phyloP scores from a whole-genome alignment of 2,888 invertebrate species.

The Copidosoma aretas region DNA sequence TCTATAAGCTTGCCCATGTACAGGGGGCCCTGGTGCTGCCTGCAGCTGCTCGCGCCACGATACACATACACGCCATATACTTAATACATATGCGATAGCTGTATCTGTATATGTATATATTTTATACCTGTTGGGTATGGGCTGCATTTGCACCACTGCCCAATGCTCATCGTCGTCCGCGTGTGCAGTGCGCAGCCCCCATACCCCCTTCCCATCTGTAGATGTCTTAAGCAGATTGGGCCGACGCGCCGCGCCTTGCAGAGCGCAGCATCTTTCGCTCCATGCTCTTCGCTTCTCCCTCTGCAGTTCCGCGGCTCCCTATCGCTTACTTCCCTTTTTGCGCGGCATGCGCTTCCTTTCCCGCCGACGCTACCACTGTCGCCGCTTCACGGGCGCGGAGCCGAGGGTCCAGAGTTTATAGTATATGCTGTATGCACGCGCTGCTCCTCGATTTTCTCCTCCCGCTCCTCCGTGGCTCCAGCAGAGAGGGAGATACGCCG shows the following conservation, averaged over 20 bases:
- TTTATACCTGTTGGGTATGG: neutral
- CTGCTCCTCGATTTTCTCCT: neutral
- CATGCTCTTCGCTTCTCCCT: neutral
- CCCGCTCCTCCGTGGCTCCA: neutral
- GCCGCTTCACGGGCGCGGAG: neutral
- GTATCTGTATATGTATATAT: too few relatives aligned
- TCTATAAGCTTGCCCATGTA: too few relatives aligned
- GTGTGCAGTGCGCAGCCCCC: neutral
- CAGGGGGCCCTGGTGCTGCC: neutral
- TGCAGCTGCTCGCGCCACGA: too few relatives aligned
- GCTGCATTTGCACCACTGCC: too few relatives aligned
- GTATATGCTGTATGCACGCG: neutral
- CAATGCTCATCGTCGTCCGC: too few relatives aligned
- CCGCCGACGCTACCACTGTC: neutral
- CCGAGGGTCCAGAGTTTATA: too few relatives aligned
- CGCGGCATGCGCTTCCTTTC: neutral
- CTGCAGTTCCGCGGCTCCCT: too few relatives aligned
- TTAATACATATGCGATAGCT: too few relatives aligned
- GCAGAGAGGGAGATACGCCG: neutral
- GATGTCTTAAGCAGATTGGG: constrained; percentile 42
- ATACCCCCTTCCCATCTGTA: too few relatives aligned
- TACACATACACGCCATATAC: too few relatives aligned
- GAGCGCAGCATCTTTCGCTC: neutral
- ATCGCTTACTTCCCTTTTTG: neutral
- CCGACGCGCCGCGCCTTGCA: constrained; percentile 14